These are phyloP conservation scores for Nannoperca australis DNA, from an alignment of 2,797 vertebrate genomes.

Conservation along the genomic window DNA sequence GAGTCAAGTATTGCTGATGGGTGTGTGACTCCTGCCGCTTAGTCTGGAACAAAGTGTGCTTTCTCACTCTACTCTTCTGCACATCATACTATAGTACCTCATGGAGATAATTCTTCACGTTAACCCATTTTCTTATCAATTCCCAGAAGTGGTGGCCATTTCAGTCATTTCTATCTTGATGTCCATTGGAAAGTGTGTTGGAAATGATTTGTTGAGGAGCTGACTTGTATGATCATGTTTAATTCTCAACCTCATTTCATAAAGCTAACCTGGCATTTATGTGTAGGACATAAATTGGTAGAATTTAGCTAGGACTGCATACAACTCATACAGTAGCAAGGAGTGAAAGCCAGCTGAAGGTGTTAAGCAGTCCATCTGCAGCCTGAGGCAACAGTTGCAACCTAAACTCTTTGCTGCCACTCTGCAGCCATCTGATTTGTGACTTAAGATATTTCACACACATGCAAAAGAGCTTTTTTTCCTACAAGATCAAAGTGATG, in stretches of 20 bases:
- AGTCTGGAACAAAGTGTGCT: conserved; percentile 74
- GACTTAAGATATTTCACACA: background rate
- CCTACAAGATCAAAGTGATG: background rate
- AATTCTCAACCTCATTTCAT: background rate
- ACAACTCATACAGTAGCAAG: background rate
- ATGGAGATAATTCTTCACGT: conserved; percentile 20
- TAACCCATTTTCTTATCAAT: conserved; percentile 11
- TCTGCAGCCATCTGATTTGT: conserved; percentile 6
- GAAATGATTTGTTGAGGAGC: conserved; percentile 4
- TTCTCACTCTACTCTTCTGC: conserved; percentile 50
- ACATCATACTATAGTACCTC: conserved; percentile 9
- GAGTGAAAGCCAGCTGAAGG: conserved; percentile 20
- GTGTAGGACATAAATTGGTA: background rate
- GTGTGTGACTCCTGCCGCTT: conserved; percentile 39
- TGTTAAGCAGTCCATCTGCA: conserved; percentile 26
- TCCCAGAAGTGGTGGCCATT: background rate
- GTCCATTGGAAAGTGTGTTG: background rate
- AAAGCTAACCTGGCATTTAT: background rate
- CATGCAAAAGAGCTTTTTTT: background rate
- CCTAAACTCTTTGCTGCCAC: conserved; percentile 59
- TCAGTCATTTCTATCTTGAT: background rate
- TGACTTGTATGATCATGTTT: background rate
- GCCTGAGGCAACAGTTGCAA: conserved; percentile 42
- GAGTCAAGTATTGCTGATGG: conserved; percentile 28
- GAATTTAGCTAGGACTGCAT: background rate